Evolutionary conservation across 2,888 invertebrate species (phyloP), one percentile per base, ranked within the genome.

Genomic region (Lumbricus terrestris): DNA sequence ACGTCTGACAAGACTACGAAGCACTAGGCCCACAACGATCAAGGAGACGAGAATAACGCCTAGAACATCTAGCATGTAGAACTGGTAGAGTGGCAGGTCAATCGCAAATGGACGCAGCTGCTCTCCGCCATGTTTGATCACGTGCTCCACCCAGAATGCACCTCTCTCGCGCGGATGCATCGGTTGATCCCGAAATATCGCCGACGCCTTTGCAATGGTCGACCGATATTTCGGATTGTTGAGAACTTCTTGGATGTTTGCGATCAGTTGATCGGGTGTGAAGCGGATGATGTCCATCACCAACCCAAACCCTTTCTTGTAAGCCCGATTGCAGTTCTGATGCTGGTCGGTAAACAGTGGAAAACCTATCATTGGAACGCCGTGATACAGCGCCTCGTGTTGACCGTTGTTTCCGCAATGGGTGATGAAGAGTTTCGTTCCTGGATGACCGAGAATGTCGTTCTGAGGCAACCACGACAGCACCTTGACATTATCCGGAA

Each of bases 111-210:
- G 92, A 35, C 92, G 91, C 89, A 93, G 89, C 88, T 93, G 92
- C 20, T 88, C 90, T 15, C 92, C 92, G 34, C 93, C 93, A 91
- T 92, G 92, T 91, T 92, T 91, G 16, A 93, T 91, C 89, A 93
- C 92, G 90, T 93, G 93, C 88, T 93, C 93, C 33, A 93, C 90
- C 92, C 92, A 93, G 69, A 91, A 92, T 18, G 92, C 92, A 8
- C 92, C 93, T 88, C 92, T 91, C 38, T 92, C 90, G 34, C 90
- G 82, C 88, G 90, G 90, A 82, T 90, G 91, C 85, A 85, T 88
- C 88, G 90, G 90, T 33, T 91, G 89, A 34, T 90, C 89, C 23
- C 90, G 90, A 23, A 92, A 90, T 37, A 92, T 91, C n/a, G 85
- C 37, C 1, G 92, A 91, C 29, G 92, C 92, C 54, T 89, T 90